Evolutionary conservation across 1,140 invertebrate species (phyloP).

Genomic region (Ips typographus): DNA sequence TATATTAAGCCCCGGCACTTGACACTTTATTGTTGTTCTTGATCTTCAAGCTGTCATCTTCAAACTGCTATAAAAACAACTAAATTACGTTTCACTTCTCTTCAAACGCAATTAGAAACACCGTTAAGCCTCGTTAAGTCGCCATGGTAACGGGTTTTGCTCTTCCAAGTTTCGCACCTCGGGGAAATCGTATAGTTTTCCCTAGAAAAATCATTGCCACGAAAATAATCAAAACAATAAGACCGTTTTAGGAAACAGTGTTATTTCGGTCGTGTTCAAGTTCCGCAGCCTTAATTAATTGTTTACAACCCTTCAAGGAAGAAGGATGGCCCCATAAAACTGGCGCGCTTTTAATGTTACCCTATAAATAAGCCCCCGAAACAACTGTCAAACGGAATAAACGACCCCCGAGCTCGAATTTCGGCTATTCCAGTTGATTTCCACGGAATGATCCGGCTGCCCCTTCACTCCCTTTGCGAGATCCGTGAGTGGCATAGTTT

Average conservation of each 20-base stretch:
- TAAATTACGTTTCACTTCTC: no score
- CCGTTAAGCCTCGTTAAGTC: no score
- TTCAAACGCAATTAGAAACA: no score
- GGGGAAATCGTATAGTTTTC: no score
- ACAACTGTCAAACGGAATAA: not conserved
- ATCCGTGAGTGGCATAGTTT: conserved; percentile 8
- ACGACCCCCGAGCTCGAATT: not conserved
- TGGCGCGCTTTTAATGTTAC: conserved; percentile 23
- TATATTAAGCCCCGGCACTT: no score
- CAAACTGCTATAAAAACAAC: no score
- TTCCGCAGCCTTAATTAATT: conserved; percentile 19
- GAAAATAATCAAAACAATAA: not conserved
- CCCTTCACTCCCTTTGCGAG: not conserved
- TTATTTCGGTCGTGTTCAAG: conserved; percentile 5
- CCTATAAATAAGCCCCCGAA: conserved; percentile 18
- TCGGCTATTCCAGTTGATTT: not conserved
- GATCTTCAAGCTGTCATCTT: no score
- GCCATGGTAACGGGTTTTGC: no score
- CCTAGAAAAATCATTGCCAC: no score
- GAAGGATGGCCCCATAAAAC: conserved; percentile 22
- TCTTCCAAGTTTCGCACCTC: no score
- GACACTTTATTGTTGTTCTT: no score
- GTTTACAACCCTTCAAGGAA: conserved; percentile 28
- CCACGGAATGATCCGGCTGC: not conserved
- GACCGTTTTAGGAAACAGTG: not conserved